A percentile compares a stretch with the other conserved stretches of the same genome.
Evolutionary conservation across 2,797 vertebrate species (phyloP).

Genomic region (Artibeus lituratus): DNA sequence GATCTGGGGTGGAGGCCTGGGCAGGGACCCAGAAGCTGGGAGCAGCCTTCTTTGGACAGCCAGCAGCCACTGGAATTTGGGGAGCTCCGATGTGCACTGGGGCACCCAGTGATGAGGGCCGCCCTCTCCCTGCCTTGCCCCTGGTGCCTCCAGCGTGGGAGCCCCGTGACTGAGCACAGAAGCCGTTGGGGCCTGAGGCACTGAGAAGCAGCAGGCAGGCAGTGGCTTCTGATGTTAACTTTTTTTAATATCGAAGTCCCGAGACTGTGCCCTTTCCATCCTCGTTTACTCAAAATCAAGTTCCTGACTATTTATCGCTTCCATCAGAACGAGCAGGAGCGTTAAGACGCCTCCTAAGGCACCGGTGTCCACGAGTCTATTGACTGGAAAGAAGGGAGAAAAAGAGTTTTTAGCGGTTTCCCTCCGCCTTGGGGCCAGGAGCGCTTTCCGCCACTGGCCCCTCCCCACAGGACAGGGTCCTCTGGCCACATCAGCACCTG

Average conservation of each 20-base stretch:
- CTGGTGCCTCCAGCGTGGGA: no score
- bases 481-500: not conserved
- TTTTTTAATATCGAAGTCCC: not conserved
- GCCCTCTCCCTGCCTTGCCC: not conserved
- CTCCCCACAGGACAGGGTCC: not conserved
- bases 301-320: slow-evolving; percentile 1
- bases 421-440: not conserved
- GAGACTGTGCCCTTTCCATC: not conserved
- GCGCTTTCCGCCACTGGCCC: not conserved
- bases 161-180: fast-evolving
- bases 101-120: not conserved
- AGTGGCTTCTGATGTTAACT: not conserved
- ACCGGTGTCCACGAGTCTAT: not conserved
- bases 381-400: not conserved
- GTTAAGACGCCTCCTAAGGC: not conserved
- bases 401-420: fast-evolving
- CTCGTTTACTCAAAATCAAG: not conserved
- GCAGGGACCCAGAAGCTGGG: not conserved
- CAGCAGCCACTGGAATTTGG: no score
- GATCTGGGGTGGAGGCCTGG: not conserved
- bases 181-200: fast-evolving
- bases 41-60: fast-evolving
- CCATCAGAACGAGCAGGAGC: not conserved
- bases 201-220: not conserved
- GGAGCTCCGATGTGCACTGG: fast-evolving